Conservation (phyloP, 2,888 invertebrate species). For the Phengaris alcon region DNA sequence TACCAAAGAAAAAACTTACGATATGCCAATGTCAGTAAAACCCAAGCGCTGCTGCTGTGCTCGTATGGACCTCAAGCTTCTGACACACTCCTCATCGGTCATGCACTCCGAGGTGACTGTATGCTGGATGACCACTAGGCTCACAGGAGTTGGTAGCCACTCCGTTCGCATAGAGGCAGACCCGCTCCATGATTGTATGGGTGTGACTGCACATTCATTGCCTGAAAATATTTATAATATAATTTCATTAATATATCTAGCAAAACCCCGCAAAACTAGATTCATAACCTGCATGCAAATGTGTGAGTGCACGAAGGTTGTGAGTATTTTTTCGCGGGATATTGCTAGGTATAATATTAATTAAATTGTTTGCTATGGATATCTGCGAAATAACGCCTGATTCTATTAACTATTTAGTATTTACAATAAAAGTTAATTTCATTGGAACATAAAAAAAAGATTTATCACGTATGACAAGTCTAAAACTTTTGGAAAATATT, state of each 20-base stretch:
- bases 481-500: too few relatives aligned
- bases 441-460: too few relatives aligned
- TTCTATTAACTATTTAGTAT: too few relatives aligned
- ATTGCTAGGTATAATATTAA: too few relatives aligned
- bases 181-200: slow-evolving; percentile 52
- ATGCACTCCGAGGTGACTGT: slow-evolving; percentile 73
- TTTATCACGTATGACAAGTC: too few relatives aligned
- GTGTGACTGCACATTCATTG: slow-evolving; percentile 47
- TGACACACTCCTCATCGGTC: slow-evolving; percentile 61
- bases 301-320: too few relatives aligned
- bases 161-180: slow-evolving; percentile 42
- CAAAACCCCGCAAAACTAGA: too few relatives aligned
- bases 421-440: too few relatives aligned
- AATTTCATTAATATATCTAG: not conserved
- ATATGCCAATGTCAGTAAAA: slow-evolving; percentile 79
- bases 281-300: too few relatives aligned
- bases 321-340: too few relatives aligned
- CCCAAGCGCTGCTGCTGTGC: slow-evolving; percentile 71
- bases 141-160: slow-evolving; percentile 59
- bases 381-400: too few relatives aligned
- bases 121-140: slow-evolving; percentile 78
- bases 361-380: too few relatives aligned
- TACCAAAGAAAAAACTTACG: slow-evolving; percentile 62
- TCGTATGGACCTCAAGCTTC: slow-evolving; percentile 64
- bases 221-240: slow-evolving; percentile 35